phyloP scores from a whole-genome alignment of 30 jellyfish, hydroid and myxozoan genomes.

The Pelagia noctiluca region DNA sequence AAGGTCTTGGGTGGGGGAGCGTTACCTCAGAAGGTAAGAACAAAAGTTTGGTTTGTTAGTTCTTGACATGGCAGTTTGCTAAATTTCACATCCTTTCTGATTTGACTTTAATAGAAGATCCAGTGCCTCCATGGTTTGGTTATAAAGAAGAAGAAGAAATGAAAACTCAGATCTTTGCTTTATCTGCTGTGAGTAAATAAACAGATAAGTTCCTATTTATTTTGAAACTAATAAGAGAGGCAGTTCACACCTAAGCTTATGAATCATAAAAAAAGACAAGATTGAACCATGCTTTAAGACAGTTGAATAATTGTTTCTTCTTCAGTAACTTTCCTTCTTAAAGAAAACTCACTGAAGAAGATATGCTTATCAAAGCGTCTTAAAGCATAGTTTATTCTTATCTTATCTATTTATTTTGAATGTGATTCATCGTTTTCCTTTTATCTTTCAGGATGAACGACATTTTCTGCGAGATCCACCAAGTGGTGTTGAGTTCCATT shows the following conservation, averaged over 20 bases:
- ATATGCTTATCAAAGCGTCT: background rate
- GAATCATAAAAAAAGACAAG: background rate
- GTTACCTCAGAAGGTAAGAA: background rate
- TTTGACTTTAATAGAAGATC: slow-evolving; percentile 58
- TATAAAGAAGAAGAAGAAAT: slow-evolving; percentile 91
- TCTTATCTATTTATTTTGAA: background rate
- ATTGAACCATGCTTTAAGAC: background rate
- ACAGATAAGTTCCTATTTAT: no score
- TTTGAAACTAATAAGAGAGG: no score
- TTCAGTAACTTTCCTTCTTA: background rate
- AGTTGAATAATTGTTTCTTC: background rate
- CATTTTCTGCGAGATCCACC: slow-evolving; percentile 98
- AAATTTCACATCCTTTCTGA: background rate
- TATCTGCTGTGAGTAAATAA: slow-evolving; percentile 76
- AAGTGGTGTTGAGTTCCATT: slow-evolving; percentile 91
- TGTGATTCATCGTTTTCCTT: background rate
- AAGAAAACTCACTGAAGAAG: background rate
- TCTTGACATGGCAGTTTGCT: background rate
- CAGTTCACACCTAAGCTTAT: background rate
- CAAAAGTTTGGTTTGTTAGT: background rate
- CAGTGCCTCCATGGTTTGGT: slow-evolving; percentile 99
- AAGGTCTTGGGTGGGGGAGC: background rate
- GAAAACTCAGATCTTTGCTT: slow-evolving; percentile 87
- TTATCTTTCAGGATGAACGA: slow-evolving; percentile 91
- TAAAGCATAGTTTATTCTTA: background rate